phyloP scores from a whole-genome alignment of 64 coral and sea anemone genomes.

The Astreopora myriophthalma region DNA sequence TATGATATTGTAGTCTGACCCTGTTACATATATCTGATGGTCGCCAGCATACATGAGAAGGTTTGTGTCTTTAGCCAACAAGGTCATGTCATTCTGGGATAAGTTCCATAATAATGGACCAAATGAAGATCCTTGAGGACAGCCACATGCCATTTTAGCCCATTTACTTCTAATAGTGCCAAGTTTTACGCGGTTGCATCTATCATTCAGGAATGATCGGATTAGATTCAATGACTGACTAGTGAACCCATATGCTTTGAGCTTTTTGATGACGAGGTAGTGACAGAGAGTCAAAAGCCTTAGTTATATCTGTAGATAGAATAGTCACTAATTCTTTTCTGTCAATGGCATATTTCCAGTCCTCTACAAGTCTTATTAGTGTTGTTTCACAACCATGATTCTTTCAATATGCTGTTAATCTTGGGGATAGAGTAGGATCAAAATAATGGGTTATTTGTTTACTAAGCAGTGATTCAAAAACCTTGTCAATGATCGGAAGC shows the following conservation, averaged over 20 bases:
- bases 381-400: neutral
- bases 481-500: neutral
- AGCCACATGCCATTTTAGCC: conserved; percentile 12
- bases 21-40: conserved; percentile 18
- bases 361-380: neutral
- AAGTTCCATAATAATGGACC: conserved; percentile 30
- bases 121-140: conserved; percentile 42
- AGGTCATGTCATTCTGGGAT: conserved; percentile 44
- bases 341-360: neutral
- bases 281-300: conserved; percentile 15
- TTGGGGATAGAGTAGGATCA: neutral
- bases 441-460: neutral
- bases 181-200: conserved; percentile 4
- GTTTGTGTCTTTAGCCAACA: no score
- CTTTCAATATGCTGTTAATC: neutral
- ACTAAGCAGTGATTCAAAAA: neutral
- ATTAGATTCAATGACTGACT: conserved; percentile 21
- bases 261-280: neutral
- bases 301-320: neutral
- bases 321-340: neutral
- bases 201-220: conserved; percentile 10
- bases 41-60: no score
- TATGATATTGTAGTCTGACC: neutral
- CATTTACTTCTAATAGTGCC: conserved; percentile 21
- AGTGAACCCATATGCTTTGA: conserved; percentile 34